phyloP scores from a whole-genome alignment of 2,888 invertebrate genomes.

The Heliconius charithonia region DNA sequence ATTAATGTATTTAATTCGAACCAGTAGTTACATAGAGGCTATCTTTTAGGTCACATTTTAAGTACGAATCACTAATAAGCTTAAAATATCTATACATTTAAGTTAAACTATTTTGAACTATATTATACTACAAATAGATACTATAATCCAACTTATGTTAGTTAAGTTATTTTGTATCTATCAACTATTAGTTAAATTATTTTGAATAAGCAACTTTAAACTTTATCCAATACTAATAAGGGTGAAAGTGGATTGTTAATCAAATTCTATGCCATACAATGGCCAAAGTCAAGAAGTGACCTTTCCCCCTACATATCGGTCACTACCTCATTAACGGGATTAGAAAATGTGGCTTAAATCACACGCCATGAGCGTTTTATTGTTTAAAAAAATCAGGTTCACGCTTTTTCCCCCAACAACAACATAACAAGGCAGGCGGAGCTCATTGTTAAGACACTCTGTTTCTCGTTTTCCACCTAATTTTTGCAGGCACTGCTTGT shows the following conservation, averaged over 20 bases:
- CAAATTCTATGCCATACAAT: conserved; percentile 47
- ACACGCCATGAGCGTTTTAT: conserved; percentile 11
- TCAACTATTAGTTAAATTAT: background rate
- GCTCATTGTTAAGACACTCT: too few relatives aligned
- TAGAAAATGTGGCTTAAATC: conserved; percentile 46
- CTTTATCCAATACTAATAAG: conserved; percentile 8
- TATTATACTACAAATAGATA: background rate
- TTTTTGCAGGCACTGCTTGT: too few relatives aligned
- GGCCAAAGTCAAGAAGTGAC: conserved; percentile 64
- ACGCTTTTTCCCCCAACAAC: too few relatives aligned
- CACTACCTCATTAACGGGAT: conserved; percentile 79
- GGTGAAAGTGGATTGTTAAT: conserved; percentile 17
- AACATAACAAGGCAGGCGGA: too few relatives aligned
- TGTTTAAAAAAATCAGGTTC: background rate
- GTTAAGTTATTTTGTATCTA: conserved; percentile 2
- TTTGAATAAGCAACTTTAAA: conserved; percentile 10
- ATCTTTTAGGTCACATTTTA: conserved; percentile 20
- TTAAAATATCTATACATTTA: conserved; percentile 25
- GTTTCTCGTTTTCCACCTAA: too few relatives aligned
- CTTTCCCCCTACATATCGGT: conserved; percentile 75
- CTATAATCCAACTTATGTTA: background rate
- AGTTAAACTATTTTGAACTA: conserved; percentile 19
- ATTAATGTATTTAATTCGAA: conserved; percentile 26
- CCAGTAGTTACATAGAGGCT: conserved; percentile 26
- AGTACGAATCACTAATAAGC: conserved; percentile 30